These are phyloP conservation scores for Drosophila cyrtoloma DNA, from an alignment of 2,888 invertebrate species.

Conservation along the genomic window DNA sequence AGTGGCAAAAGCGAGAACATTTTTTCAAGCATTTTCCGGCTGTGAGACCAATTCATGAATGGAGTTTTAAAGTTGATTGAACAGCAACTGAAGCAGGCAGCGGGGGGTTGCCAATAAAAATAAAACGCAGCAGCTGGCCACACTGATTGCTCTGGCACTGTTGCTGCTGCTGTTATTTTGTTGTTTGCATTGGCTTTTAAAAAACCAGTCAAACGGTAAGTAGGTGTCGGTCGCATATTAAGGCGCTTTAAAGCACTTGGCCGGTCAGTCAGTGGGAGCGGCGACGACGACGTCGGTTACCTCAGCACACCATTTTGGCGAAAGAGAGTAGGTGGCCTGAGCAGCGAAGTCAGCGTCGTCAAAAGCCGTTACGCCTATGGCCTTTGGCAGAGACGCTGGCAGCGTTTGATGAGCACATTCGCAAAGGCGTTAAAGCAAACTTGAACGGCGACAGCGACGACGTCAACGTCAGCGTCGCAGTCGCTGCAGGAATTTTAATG, in stretches of 20 bases:
- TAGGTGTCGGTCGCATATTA: constrained; percentile 81
- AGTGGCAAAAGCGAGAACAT: constrained; percentile 22
- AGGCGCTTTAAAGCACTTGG: constrained; percentile 40
- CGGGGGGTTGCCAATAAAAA: constrained; percentile 24
- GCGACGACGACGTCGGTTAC: constrained; percentile 66
- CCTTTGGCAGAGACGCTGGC: constrained; percentile 44
- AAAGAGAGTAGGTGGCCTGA: constrained; percentile 77
- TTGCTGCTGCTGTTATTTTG: constrained; percentile 29
- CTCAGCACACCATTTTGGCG: constrained; percentile 79
- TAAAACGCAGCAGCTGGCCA: constrained; percentile 25
- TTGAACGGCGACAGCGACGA: constrained; percentile 15
- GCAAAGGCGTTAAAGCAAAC: constrained; percentile 56
- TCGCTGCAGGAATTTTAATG: constrained; percentile 73
- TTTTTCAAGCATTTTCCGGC: constrained; percentile 60
- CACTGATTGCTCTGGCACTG: constrained; percentile 25
- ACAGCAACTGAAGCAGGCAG: constrained; percentile 19
- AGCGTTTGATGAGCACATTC: constrained; percentile 67
- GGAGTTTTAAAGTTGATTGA: constrained; percentile 63
- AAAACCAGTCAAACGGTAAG: constrained; percentile 76
- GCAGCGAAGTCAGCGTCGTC: constrained; percentile 7
- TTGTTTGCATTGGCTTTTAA: constrained; percentile 66
- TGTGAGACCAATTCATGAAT: constrained; percentile 64
- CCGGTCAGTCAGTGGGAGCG: constrained; percentile 36
- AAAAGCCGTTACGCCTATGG: constrained; percentile 56
- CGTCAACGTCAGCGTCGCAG: constrained; percentile 31